Percentiles rank a stretch among this genome's conserved stretches.
Evolutionary conservation across 1,140 invertebrate genomes (phyloP).

Genomic region (Telenomus remus): DNA sequence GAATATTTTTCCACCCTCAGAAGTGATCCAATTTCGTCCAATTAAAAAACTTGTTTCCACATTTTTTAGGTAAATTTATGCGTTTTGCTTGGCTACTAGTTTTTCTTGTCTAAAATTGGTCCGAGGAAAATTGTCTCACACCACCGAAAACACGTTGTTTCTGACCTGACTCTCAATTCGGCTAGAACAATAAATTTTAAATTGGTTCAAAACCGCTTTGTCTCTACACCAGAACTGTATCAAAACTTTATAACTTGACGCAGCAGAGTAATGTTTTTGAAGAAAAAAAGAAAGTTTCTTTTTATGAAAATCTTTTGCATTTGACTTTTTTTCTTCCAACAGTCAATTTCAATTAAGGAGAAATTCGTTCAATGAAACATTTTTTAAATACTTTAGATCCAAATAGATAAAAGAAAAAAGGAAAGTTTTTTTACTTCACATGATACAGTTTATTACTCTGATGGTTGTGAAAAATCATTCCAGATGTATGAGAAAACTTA

Average conservation of each 20-base stretch:
- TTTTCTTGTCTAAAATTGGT: not conserved
- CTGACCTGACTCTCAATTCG: not conserved
- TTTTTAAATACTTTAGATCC: constrained; percentile 14
- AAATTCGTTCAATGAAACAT: constrained; percentile 13
- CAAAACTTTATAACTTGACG: constrained; percentile 3
- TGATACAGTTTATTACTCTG: constrained; percentile 42
- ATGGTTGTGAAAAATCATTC: constrained; percentile 13
- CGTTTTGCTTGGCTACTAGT: not conserved
- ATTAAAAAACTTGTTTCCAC: too few species aligned
- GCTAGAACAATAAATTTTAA: constrained; percentile 3
- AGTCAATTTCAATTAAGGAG: constrained; percentile 15
- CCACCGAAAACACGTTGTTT: not conserved
- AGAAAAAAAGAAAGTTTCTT: constrained; percentile 15
- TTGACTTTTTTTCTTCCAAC: not conserved
- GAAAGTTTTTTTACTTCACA: constrained; percentile 28
- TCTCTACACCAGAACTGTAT: constrained; percentile 4
- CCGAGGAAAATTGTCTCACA: not conserved
- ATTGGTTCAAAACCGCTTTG: constrained; percentile 5
- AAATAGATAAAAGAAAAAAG: constrained; percentile 31
- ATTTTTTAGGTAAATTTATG: not conserved
- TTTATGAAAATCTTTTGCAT: constrained; percentile 12
- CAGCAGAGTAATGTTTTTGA: not conserved
- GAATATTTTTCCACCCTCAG: too few species aligned
- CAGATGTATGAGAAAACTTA: too few species aligned
- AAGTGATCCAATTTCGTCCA: too few species aligned